Percentiles rank a stretch among this genome's conserved stretches.
Conservation (phyloP, 2,113 vertebrate species). For the Catagonus wagneri region DNA sequence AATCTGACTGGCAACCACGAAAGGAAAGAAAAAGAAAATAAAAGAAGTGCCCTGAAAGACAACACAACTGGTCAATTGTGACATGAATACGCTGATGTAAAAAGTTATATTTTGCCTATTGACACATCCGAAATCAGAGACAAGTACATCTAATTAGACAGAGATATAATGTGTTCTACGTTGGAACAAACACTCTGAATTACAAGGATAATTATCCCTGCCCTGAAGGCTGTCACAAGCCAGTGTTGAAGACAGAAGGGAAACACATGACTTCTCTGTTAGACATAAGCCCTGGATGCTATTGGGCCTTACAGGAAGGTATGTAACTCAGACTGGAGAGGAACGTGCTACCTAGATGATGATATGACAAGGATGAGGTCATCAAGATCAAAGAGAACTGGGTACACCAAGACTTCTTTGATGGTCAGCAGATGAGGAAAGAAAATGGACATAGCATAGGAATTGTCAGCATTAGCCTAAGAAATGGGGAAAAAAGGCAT, state of each 20-base stretch:
- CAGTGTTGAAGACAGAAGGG: not conserved
- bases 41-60: not conserved
- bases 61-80: not conserved
- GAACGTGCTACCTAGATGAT: too few relatives aligned
- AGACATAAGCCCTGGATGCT: not conserved
- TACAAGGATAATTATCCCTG: not conserved
- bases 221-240: not conserved
- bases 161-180: not conserved
- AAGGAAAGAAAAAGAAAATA: too few relatives aligned
- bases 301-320: not conserved
- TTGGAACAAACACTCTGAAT: not conserved
- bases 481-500: not conserved
- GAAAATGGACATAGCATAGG: rapidly evolving
- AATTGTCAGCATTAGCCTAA: not conserved
- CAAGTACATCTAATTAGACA: not conserved
- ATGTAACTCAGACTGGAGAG: not conserved
- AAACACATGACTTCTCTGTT: not conserved
- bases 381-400: not conserved
- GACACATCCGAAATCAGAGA: not conserved
- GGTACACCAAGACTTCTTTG: not conserved
- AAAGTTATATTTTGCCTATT: not conserved
- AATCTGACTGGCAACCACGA: too few relatives aligned
- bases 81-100: not conserved
- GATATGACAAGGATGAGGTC: not conserved
- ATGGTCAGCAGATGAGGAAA: not conserved